Evolutionary conservation across 2,888 invertebrate genomes (phyloP).

Genomic region (Drosophila engyochracea): DNA sequence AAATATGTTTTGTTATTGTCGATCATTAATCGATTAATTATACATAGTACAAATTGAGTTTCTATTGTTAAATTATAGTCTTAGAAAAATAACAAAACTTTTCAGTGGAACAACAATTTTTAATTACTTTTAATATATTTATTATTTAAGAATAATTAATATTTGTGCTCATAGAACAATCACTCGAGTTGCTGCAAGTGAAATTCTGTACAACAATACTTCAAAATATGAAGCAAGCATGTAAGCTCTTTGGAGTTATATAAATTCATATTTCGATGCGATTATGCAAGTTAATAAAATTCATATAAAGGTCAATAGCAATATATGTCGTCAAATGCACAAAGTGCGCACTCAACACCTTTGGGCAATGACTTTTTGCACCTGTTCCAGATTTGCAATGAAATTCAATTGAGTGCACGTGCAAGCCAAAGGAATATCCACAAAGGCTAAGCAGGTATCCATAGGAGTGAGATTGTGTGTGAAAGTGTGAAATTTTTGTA

Average conservation of each 20-base stretch:
- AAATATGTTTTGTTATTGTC: neutral
- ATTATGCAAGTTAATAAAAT: conserved; percentile 56
- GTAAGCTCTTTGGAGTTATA: neutral
- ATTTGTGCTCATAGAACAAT: neutral
- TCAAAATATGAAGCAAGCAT: neutral
- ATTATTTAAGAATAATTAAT: neutral
- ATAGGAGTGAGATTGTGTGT: neutral
- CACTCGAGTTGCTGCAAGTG: neutral
- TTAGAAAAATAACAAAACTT: neutral
- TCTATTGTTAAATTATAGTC: neutral
- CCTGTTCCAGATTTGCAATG: conserved; percentile 58
- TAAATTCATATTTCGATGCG: conserved; percentile 1
- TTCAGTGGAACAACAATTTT: neutral
- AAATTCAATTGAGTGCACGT: conserved; percentile 75
- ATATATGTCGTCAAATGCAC: conserved; percentile 32
- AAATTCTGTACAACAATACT: neutral
- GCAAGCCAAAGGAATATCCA: conserved; percentile 55
- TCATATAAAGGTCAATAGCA: conserved; percentile 64
- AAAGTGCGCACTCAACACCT: conserved; percentile 50
- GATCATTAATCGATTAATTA: neutral
- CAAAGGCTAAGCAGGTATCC: conserved; percentile 24
- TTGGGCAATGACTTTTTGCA: conserved; percentile 39
- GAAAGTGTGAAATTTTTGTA: conserved; percentile 31
- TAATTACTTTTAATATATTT: neutral
- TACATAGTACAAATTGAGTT: neutral